Conservation (phyloP, 2,113 vertebrate species). For the Connochaetes taurinus region DNA sequence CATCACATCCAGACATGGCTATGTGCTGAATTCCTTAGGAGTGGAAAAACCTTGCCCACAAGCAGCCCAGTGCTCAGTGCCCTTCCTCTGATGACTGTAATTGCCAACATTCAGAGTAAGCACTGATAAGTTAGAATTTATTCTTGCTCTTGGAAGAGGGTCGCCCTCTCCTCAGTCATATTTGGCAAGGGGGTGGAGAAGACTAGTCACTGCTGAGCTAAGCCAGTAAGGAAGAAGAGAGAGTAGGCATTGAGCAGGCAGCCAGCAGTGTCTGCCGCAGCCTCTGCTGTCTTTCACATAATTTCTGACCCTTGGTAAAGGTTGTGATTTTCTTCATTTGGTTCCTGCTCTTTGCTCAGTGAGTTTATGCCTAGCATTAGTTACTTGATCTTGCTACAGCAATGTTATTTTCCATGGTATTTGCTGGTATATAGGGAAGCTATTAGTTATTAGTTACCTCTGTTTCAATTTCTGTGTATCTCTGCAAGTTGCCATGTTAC, state of each 20-base stretch:
- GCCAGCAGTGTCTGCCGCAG: fast-evolving
- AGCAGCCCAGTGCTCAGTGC: background rate
- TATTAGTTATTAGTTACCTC: background rate
- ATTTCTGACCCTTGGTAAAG: background rate
- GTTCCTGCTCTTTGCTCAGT: background rate
- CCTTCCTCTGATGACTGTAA: background rate
- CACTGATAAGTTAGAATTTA: background rate
- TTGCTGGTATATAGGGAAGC: background rate
- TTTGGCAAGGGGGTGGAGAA: background rate
- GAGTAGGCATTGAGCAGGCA: background rate
- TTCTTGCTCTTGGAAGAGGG: background rate
- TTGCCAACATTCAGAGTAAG: background rate
- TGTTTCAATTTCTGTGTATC: constrained; percentile 9
- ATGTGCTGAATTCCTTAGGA: background rate
- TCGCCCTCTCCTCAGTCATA: background rate
- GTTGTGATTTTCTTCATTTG: background rate
- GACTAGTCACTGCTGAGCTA: background rate
- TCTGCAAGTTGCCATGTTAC: background rate
- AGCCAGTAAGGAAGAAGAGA: background rate
- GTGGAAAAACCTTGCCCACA: background rate
- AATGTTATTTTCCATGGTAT: background rate
- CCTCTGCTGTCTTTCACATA: background rate
- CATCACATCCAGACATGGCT: background rate
- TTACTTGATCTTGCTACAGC: background rate
- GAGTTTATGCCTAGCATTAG: background rate